A percentile compares a stretch with the other conserved stretches of the same genome.
Conservation (phyloP, 2,797 vertebrate genomes). For the Eremophila alpestris region DNA sequence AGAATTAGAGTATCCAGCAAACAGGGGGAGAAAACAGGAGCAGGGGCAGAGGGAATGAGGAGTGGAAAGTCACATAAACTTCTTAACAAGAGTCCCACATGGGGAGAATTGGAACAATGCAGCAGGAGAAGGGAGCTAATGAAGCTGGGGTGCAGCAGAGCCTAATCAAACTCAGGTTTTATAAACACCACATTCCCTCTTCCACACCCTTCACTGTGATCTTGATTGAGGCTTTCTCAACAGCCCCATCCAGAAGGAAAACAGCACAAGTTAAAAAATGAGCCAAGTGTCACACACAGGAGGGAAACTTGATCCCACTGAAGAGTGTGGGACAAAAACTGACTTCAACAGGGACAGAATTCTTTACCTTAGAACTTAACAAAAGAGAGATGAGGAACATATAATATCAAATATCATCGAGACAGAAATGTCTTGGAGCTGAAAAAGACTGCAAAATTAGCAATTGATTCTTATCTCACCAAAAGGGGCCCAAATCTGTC, state of each 20-base stretch:
- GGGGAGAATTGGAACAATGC: not conserved
- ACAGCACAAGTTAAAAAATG: not conserved
- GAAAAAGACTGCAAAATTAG: not conserved
- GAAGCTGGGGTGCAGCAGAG: not conserved
- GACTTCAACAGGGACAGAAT: not conserved
- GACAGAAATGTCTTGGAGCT: not conserved
- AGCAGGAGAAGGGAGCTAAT: not conserved
- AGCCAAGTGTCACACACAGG: not conserved
- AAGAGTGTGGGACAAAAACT: not conserved
- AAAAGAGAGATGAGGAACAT: not conserved
- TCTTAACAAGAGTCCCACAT: not conserved
- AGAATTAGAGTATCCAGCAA: conserved; percentile 32
- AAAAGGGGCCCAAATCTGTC: not conserved
- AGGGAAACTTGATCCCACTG: not conserved
- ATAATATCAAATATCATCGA: not conserved
- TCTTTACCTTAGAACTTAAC: not conserved
- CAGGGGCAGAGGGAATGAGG: not conserved
- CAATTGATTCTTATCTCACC: not conserved
- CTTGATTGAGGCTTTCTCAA: not conserved
- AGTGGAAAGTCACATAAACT: not conserved
- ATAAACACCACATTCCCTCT: not conserved
- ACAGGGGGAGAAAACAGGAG: not conserved
- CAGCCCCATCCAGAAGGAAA: not conserved
- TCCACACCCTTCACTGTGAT: not conserved
- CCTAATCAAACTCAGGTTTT: conserved; percentile 6